A percentile compares a stretch with the other conserved stretches of the same genome.
Conservation (phyloP, 1,140 invertebrate genomes). For the Linepithema humile region DNA sequence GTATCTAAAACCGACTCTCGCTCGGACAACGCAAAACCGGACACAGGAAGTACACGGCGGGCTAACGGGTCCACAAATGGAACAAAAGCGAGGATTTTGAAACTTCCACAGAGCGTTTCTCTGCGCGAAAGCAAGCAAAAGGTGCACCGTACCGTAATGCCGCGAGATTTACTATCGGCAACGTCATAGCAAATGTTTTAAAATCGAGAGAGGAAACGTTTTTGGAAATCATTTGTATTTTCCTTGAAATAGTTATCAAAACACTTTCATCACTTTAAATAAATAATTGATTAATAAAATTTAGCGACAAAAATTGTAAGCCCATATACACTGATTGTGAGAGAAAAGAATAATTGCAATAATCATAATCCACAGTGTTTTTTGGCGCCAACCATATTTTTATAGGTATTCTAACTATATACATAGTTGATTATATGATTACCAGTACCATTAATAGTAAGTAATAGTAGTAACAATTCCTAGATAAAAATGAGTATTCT, state of each 20-base stretch:
- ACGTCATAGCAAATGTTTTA: slow-evolving; percentile 12
- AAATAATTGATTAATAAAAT: neutral
- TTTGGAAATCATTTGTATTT: neutral
- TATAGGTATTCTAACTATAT: too few species aligned
- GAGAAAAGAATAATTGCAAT: too few species aligned
- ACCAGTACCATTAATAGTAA: too few species aligned
- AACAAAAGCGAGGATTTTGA: slow-evolving; percentile 35
- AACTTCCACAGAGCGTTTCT: slow-evolving; percentile 19
- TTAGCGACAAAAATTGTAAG: too few species aligned
- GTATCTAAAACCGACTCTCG: neutral
- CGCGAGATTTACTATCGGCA: slow-evolving; percentile 24
- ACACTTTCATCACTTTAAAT: neutral
- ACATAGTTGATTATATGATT: too few species aligned
- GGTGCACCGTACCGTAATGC: slow-evolving; percentile 40
- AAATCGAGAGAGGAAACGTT: slow-evolving; percentile 6
- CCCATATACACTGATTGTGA: too few species aligned
- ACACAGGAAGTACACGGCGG: neutral
- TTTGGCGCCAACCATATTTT: too few species aligned
- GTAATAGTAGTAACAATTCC: too few species aligned
- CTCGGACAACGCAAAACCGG: neutral
- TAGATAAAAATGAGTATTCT: too few species aligned
- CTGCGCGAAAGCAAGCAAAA: slow-evolving; percentile 21
- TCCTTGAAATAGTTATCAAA: neutral
- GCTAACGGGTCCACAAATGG: neutral
- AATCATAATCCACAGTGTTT: too few species aligned